phyloP scores from a whole-genome alignment of 2,797 vertebrate species.

The Pseudomugil tenellus region DNA sequence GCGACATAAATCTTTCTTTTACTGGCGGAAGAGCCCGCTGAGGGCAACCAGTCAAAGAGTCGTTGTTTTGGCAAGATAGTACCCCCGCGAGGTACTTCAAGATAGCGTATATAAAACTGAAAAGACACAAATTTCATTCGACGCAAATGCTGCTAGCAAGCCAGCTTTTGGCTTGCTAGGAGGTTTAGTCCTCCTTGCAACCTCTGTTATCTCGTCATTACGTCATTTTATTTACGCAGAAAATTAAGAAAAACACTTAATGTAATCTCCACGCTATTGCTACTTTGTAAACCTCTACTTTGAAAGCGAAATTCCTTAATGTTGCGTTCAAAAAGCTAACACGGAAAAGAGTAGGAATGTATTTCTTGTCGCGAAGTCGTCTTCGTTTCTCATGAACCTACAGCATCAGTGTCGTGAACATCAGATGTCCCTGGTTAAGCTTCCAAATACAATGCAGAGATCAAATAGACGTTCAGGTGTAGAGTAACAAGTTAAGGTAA shows the following conservation, averaged over 20 bases:
- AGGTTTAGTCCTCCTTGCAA: not conserved
- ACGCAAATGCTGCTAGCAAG: not conserved
- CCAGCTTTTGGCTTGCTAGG: too few species aligned
- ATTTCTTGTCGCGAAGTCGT: not conserved
- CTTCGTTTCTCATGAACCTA: slow-evolving; percentile 41
- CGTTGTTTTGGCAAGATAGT: slow-evolving; percentile 13
- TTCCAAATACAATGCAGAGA: slow-evolving; percentile 23
- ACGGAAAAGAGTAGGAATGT: slow-evolving; percentile 27
- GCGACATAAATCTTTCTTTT: slow-evolving; percentile 5
- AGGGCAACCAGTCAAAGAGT: slow-evolving; percentile 33
- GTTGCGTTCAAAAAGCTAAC: slow-evolving; percentile 21
- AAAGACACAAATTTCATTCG: not conserved
- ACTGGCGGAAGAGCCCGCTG: slow-evolving; percentile 20
- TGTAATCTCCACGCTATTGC: not conserved
- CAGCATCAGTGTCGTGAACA: slow-evolving; percentile 58
- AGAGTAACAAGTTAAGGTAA: slow-evolving; percentile 66
- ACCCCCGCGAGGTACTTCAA: fast-evolving
- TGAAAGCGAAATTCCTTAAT: not conserved
- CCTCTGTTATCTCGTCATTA: not conserved
- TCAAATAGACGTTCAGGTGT: slow-evolving; percentile 36
- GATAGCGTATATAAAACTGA: fast-evolving
- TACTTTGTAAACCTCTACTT: not conserved
- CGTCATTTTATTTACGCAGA: not conserved
- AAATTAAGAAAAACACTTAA: not conserved
- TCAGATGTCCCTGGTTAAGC: slow-evolving; percentile 36